phyloP scores from a whole-genome alignment of 2,113 vertebrate genomes.

The Mesoclemmys tuberculata region DNA sequence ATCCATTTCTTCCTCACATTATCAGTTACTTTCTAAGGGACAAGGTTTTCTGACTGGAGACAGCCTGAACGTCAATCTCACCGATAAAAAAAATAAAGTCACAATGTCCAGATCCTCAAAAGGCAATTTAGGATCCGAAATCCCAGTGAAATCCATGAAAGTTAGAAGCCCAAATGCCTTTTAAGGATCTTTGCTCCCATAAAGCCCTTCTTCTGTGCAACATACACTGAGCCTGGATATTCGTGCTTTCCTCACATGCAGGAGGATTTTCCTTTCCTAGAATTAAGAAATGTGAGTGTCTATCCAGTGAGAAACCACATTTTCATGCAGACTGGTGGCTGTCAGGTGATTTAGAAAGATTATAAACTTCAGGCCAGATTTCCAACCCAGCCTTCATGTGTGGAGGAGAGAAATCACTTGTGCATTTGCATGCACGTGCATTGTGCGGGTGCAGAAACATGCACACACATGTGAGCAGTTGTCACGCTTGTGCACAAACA shows the following conservation, averaged over 20 bases:
- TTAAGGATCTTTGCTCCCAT: no score
- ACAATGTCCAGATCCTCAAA: no score
- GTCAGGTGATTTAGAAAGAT: no score
- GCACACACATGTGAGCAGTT: background rate
- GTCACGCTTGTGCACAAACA: fast-evolving
- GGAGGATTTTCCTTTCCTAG: background rate
- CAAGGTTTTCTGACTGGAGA: background rate
- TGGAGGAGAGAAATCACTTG: no score
- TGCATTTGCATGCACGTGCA: fast-evolving
- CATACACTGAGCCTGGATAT: background rate
- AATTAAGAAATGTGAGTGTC: background rate
- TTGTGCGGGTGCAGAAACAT: background rate
- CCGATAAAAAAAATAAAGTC: no score
- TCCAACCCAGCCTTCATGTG: no score
- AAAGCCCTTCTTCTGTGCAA: no score
- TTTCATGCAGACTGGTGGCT: background rate
- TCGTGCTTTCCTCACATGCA: background rate
- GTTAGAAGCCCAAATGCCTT: no score
- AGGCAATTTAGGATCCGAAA: no score
- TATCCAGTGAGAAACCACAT: background rate
- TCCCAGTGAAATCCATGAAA: no score
- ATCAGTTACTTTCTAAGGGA: background rate
- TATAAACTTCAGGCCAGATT: no score
- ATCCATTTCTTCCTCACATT: background rate
- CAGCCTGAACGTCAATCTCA: background rate